A percentile compares a stretch with the other conserved stretches of the same genome.
These are phyloP conservation scores for Chromobotia macracanthus DNA, from an alignment of 2,797 vertebrate genomes.

Conservation along the genomic window DNA sequence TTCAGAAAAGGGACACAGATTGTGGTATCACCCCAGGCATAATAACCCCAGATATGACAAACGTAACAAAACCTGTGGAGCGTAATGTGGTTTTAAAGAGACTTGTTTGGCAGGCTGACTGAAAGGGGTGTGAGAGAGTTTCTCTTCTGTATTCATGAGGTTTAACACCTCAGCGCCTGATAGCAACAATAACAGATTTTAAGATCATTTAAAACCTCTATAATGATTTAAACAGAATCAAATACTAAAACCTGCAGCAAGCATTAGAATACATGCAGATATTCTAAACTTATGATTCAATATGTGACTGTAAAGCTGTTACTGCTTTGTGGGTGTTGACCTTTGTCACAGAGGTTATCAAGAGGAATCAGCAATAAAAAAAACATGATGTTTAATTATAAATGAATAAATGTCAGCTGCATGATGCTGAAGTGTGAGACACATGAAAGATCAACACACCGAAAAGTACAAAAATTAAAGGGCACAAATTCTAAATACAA, in stretches of 20 bases:
- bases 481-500: not conserved
- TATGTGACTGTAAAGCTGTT: not conserved
- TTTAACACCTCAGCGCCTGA: constrained; percentile 19
- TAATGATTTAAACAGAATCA: not conserved
- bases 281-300: constrained; percentile 9
- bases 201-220: constrained; percentile 25
- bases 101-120: constrained; percentile 77
- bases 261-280: not conserved
- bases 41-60: constrained; percentile 79
- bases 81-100: constrained; percentile 80
- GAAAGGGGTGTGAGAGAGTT: constrained; percentile 75
- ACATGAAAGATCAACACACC: constrained; percentile 6
- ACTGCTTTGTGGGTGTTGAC: constrained; percentile 34
- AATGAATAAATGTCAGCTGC: constrained; percentile 41
- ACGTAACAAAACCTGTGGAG: constrained; percentile 75
- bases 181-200: constrained; percentile 36
- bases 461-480: constrained; percentile 26
- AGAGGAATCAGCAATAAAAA: constrained; percentile 20
- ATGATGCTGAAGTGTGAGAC: constrained; percentile 30
- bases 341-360: constrained; percentile 20
- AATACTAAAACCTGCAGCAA: not conserved
- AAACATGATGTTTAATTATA: constrained; percentile 24
- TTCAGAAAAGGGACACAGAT: constrained; percentile 63
- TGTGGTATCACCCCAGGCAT: constrained; percentile 80
- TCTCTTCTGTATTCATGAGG: constrained; percentile 56